Evolutionary conservation across 1,140 invertebrate species (phyloP).

Genomic region (Orchestia grillus): DNA sequence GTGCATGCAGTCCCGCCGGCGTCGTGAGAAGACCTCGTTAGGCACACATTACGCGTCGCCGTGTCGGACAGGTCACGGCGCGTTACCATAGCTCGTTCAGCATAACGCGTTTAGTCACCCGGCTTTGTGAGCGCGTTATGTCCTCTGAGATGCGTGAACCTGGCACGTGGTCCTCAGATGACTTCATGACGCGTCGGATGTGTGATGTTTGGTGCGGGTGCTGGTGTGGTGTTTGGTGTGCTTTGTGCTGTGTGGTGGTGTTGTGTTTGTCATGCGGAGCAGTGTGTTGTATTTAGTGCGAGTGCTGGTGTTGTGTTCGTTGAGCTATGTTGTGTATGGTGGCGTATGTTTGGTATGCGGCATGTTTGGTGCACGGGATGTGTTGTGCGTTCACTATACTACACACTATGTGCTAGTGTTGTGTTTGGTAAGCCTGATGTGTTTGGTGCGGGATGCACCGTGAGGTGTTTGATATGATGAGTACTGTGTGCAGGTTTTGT

Average conservation of each 20-base stretch:
- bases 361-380: no score
- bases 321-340: neutral
- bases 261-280: neutral
- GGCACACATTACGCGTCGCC: neutral
- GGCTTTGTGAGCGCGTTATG: conserved; percentile 29
- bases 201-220: neutral
- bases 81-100: conserved; percentile 31
- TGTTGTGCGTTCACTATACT: neutral
- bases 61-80: conserved; percentile 13
- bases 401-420: neutral
- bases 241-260: neutral
- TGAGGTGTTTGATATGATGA: no score
- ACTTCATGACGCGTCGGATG: neutral
- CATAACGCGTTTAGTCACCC: conserved; percentile 37
- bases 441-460: no score
- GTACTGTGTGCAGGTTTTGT: no score
- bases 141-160: conserved; percentile 26
- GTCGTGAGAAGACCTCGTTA: neutral
- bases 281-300: neutral
- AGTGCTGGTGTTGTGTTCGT: neutral
- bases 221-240: neutral
- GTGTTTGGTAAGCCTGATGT: neutral
- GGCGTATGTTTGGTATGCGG: no score
- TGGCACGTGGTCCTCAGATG: neutral
- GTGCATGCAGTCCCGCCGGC: no score